phyloP scores from a whole-genome alignment of 2,888 invertebrate species.

The Plagiodera versicolora region DNA sequence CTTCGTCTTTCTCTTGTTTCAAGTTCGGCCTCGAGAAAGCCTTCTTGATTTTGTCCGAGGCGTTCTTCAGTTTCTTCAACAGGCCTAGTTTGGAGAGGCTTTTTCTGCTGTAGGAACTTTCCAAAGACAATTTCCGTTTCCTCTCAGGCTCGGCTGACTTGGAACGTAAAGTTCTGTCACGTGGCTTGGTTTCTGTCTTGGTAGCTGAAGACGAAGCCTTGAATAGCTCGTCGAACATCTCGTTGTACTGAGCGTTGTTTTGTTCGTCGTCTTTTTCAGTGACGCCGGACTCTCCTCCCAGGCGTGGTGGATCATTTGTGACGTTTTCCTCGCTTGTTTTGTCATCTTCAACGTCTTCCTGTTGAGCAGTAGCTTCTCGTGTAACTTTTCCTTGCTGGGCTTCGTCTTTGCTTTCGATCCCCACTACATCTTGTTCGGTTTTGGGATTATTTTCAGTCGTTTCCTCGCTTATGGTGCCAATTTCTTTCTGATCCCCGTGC shows the following conservation, averaged over 20 bases:
- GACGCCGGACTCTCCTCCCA: slow-evolving; percentile 4
- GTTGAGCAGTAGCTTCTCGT: no score
- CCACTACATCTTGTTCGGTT: not conserved
- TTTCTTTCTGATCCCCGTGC: slow-evolving; percentile 12
- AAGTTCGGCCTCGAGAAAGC: slow-evolving; percentile 35
- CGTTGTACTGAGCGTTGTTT: slow-evolving; percentile 12
- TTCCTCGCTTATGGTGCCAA: not conserved
- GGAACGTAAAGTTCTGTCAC: slow-evolving; percentile 33
- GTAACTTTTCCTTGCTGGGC: not conserved
- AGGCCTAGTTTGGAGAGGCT: slow-evolving; percentile 44
- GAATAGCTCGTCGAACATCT: slow-evolving; percentile 36
- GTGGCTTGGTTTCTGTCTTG: slow-evolving; percentile 9
- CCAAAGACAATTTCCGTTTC: slow-evolving; percentile 44
- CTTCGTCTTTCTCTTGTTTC: slow-evolving; percentile 31
- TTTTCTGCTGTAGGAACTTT: slow-evolving; percentile 47
- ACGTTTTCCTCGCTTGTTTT: no score
- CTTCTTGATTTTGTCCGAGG: slow-evolving; percentile 48
- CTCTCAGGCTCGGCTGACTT: slow-evolving; percentile 47
- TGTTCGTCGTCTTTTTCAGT: not conserved
- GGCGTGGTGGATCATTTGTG: slow-evolving; percentile 1
- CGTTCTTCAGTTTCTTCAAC: slow-evolving; percentile 46
- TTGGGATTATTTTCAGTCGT: not conserved
- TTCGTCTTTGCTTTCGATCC: no score
- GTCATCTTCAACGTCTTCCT: no score
- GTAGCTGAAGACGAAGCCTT: slow-evolving; percentile 26